phyloP scores from a whole-genome alignment of 2,797 vertebrate genomes.

The Urophycis tenuis region DNA sequence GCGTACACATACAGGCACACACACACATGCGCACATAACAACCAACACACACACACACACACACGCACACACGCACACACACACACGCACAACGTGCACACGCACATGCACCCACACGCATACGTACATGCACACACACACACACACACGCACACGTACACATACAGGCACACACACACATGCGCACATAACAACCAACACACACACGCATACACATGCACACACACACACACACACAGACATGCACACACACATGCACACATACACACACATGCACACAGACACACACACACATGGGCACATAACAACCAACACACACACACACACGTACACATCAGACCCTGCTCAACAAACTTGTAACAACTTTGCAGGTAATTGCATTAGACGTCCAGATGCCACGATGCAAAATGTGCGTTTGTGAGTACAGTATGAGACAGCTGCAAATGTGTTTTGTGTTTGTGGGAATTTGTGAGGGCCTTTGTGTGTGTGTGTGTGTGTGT shows the following conservation, averaged over 20 bases:
- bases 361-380: background rate
- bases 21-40: too few species aligned
- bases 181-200: background rate
- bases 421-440: slow-evolving; percentile 4
- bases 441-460: background rate
- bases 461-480: background rate
- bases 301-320: background rate
- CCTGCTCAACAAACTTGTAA: background rate
- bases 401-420: slow-evolving; percentile 14
- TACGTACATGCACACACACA: background rate
- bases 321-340: background rate
- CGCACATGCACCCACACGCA: background rate
- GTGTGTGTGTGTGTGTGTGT: slow-evolving; percentile 2
- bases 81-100: background rate
- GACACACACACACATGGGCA: background rate
- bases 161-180: background rate
- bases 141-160: background rate
- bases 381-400: background rate
- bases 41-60: background rate
- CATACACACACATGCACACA: background rate
- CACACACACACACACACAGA: background rate
- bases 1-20: background rate
- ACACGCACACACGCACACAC: background rate
- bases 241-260: background rate
- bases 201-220: background rate